Evolutionary conservation across 2,888 invertebrate genomes (phyloP).

Genomic region (Choristoneura rosaceana): DNA sequence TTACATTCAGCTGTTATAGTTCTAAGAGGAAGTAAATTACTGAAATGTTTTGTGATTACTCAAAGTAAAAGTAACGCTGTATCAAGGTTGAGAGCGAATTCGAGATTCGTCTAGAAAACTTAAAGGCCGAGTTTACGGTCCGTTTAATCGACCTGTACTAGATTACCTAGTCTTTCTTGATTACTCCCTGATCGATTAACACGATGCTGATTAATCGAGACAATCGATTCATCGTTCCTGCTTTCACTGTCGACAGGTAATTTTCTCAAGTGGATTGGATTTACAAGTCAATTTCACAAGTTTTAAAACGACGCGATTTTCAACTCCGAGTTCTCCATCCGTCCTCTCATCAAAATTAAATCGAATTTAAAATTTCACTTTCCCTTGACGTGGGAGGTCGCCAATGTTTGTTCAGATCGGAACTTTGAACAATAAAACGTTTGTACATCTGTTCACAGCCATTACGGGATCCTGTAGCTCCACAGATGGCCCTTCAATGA

Average conservation of each 20-base stretch:
- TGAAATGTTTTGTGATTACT: neutral
- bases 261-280: conserved; percentile 42
- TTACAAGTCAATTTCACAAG: conserved; percentile 31
- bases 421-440: conserved; percentile 52
- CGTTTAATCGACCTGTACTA: conserved; percentile 45
- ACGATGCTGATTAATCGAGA: conserved; percentile 52
- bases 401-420: conserved; percentile 35
- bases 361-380: conserved; percentile 28
- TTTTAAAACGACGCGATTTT: conserved; percentile 30
- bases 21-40: neutral
- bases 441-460: conserved; percentile 67
- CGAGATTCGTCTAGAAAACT: conserved; percentile 30
- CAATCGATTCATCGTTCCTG: conserved; percentile 51
- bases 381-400: conserved; percentile 39
- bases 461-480: conserved; percentile 52
- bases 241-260: conserved; percentile 57
- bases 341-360: conserved; percentile 25
- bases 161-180: conserved; percentile 54
- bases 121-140: conserved; percentile 40
- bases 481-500: conserved; percentile 56
- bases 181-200: conserved; percentile 59
- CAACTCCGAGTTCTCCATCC: conserved; percentile 23
- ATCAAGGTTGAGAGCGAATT: conserved; percentile 15
- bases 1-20: conserved; percentile 3
- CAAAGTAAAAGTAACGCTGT: neutral